Evolutionary conservation across 2,797 vertebrate species (phyloP).

Genomic region (Ctenopoma kingsleyae): DNA sequence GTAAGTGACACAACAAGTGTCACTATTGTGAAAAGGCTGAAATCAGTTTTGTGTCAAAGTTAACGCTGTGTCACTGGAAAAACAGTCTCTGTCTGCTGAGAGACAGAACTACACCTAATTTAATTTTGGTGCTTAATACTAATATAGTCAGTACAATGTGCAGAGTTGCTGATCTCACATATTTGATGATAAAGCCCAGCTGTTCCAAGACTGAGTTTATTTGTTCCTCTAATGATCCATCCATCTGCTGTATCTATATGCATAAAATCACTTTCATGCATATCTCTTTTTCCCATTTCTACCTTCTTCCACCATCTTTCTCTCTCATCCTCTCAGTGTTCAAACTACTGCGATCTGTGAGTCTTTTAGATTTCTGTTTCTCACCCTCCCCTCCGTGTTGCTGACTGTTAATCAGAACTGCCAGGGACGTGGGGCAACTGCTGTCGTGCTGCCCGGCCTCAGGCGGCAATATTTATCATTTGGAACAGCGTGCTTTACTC

Average conservation of each 20-base stretch:
- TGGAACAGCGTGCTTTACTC: conserved; percentile 18
- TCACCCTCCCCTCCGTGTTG: conserved; percentile 19
- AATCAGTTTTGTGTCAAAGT: too few relatives aligned
- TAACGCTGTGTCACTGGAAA: too few relatives aligned
- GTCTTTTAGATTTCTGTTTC: not conserved
- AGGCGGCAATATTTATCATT: conserved; percentile 50
- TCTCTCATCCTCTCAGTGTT: conserved; percentile 11
- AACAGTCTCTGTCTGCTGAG: not conserved
- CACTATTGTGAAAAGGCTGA: too few relatives aligned
- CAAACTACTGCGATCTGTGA: conserved; percentile 21
- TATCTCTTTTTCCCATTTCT: conserved; percentile 1
- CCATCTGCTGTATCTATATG: conserved; percentile 11
- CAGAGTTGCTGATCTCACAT: conserved; percentile 15
- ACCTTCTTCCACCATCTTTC: conserved; percentile 2
- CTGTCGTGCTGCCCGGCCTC: conserved; percentile 51
- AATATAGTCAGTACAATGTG: not conserved
- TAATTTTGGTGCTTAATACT: conserved; percentile 1
- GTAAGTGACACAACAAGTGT: not conserved
- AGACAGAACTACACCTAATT: not conserved
- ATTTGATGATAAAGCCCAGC: conserved; percentile 17
- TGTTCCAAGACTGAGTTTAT: conserved; percentile 7
- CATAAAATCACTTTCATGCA: conserved; percentile 19
- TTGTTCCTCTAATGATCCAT: conserved; percentile 24
- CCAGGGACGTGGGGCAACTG: conserved; percentile 44
- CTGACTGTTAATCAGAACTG: conserved; percentile 58